Percentiles rank a stretch among this genome's conserved stretches.
These are phyloP conservation scores for Rhinatrema bivittatum DNA, from an alignment of 2,797 vertebrate genomes.

Conservation along the genomic window DNA sequence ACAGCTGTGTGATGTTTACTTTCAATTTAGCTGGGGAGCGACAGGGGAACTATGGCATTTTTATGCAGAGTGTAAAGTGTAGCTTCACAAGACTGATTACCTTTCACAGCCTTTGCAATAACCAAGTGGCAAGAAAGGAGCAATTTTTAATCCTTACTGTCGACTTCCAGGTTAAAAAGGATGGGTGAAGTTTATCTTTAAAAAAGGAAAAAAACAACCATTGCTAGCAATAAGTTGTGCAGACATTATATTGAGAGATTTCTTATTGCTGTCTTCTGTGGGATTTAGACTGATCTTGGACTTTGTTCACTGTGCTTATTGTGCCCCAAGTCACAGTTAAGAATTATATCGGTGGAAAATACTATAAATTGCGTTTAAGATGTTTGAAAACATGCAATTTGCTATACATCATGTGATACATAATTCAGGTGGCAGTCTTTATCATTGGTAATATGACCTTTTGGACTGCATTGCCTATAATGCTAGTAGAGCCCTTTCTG, in stretches of 20 bases:
- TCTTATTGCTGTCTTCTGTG: too few species aligned
- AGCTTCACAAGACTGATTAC: constrained; percentile 66
- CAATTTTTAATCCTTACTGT: constrained; percentile 70
- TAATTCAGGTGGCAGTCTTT: too few species aligned
- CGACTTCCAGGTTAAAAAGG: constrained; percentile 56
- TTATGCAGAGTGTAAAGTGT: constrained; percentile 63
- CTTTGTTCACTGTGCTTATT: too few species aligned
- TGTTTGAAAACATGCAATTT: too few species aligned
- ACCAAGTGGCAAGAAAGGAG: constrained; percentile 54
- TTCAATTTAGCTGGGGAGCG: constrained; percentile 60
- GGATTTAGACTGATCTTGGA: too few species aligned
- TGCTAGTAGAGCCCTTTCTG: too few species aligned
- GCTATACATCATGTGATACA: too few species aligned
- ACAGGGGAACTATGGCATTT: constrained; percentile 57
- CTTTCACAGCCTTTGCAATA: constrained; percentile 67
- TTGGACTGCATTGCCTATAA: too few species aligned
- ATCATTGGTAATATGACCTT: too few species aligned
- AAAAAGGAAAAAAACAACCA: constrained; percentile 47
- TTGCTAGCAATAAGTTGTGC: constrained; percentile 25
- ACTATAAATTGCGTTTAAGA: too few species aligned
- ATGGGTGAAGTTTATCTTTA: constrained; percentile 47
- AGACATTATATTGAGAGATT: constrained; percentile 17
- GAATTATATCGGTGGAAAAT: too few species aligned
- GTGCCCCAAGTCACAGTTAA: too few species aligned
- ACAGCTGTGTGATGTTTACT: constrained; percentile 57